Conservation (phyloP, 2,888 invertebrate species). For the Mechanitis mazaeus region DNA sequence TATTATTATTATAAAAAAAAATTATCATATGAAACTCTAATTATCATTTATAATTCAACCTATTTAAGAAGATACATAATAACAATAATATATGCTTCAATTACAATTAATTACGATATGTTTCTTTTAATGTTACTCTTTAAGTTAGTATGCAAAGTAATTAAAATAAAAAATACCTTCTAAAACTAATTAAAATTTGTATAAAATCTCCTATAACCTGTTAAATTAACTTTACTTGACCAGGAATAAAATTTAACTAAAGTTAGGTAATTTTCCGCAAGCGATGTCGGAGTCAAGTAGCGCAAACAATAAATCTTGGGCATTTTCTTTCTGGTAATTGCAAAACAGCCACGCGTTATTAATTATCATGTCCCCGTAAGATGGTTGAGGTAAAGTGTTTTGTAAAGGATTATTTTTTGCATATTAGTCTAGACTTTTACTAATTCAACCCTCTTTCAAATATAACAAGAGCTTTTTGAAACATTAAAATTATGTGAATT, state of each 20-base stretch:
- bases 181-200: neutral
- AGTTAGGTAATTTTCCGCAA: constrained; percentile 27
- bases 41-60: too few species aligned
- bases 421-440: neutral
- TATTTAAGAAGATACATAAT: too few species aligned
- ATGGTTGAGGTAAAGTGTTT: neutral
- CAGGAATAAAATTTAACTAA: constrained; percentile 27
- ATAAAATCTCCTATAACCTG: neutral
- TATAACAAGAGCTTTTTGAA: too few species aligned
- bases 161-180: neutral
- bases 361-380: constrained; percentile 7
- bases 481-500: too few species aligned
- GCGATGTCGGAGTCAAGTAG: neutral
- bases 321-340: constrained; percentile 14
- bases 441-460: neutral
- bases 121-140: too few species aligned
- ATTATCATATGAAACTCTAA: too few species aligned
- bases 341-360: constrained; percentile 13
- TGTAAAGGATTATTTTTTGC: neutral
- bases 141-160: neutral
- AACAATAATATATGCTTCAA: too few species aligned
- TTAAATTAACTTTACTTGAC: constrained; percentile 14
- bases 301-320: constrained; percentile 16
- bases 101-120: too few species aligned
- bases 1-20: too few species aligned